These are phyloP conservation scores for Endomychus coccineus DNA, from an alignment of 2,888 invertebrate genomes.

Conservation along the genomic window DNA sequence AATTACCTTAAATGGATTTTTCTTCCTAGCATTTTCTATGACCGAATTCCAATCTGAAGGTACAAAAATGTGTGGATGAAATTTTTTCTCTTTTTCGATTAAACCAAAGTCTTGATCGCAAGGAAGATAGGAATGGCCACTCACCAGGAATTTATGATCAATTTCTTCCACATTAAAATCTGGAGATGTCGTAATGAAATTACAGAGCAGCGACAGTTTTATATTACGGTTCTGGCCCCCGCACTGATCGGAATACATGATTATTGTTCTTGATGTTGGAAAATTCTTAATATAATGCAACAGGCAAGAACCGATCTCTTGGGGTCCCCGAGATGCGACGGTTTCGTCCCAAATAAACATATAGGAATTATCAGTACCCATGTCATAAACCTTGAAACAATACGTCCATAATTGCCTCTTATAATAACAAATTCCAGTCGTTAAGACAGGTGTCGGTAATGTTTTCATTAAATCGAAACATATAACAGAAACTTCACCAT, in stretches of 20 bases:
- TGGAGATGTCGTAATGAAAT: slow-evolving; percentile 20
- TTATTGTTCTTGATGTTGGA: slow-evolving; percentile 18
- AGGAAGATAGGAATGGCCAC: slow-evolving; percentile 18
- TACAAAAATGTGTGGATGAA: slow-evolving; percentile 8
- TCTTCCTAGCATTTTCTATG: slow-evolving; percentile 8
- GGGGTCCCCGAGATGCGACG: slow-evolving; percentile 1
- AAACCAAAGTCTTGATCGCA: slow-evolving; percentile 11
- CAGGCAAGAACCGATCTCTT: slow-evolving; percentile 25
- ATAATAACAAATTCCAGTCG: slow-evolving; percentile 26
- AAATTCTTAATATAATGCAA: slow-evolving; percentile 20
- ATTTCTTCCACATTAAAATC: slow-evolving; percentile 16
- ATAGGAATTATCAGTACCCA: slow-evolving; percentile 21
- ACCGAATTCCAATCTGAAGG: slow-evolving; percentile 12
- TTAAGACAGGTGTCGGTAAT: slow-evolving; percentile 26
- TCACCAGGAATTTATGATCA: slow-evolving; percentile 19
- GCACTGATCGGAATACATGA: slow-evolving; percentile 20
- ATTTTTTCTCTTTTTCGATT: slow-evolving; percentile 9
- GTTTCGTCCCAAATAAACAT: slow-evolving; percentile 27
- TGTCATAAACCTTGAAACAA: slow-evolving; percentile 25
- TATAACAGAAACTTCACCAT: slow-evolving; percentile 16
- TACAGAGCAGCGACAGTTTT: slow-evolving; percentile 21
- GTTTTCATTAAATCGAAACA: slow-evolving; percentile 29
- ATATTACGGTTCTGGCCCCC: slow-evolving; percentile 25
- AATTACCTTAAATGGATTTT: slow-evolving; percentile 11
- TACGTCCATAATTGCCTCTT: slow-evolving; percentile 29